Percentiles rank a stretch among this genome's conserved stretches.
phyloP scores from a whole-genome alignment of 1,140 invertebrate genomes.

The Conus betulinus region DNA sequence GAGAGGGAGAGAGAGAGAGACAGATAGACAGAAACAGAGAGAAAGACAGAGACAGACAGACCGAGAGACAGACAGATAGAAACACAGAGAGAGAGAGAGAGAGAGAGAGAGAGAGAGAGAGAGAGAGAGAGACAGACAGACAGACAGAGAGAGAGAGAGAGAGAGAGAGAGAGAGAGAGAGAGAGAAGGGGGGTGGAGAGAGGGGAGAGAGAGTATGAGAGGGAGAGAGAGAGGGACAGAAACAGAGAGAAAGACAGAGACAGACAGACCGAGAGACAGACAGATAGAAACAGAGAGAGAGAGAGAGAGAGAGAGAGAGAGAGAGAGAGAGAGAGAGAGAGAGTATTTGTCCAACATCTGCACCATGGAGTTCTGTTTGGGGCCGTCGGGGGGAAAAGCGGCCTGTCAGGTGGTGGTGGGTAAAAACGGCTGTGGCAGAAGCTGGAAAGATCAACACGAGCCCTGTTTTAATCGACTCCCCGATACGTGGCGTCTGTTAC shows the following conservation, averaged over 20 bases:
- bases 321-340: conserved; percentile 12
- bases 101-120: conserved; percentile 9
- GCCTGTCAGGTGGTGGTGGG: no score
- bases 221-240: background rate
- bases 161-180: background rate
- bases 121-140: conserved; percentile 12
- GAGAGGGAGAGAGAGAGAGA: background rate
- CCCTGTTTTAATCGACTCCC: no score
- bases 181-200: conserved; percentile 4
- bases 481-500: no score
- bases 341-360: background rate
- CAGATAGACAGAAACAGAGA: background rate
- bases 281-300: background rate
- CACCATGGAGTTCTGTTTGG: no score
- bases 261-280: background rate
- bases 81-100: background rate
- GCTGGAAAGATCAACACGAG: no score
- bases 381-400: no score
- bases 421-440: no score
- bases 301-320: background rate
- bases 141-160: background rate
- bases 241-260: background rate
- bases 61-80: no score
- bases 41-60: background rate
- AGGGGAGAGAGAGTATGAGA: background rate